These are phyloP conservation scores for Anhinga rufa DNA, from an alignment of 2,113 vertebrate species.

Conservation along the genomic window DNA sequence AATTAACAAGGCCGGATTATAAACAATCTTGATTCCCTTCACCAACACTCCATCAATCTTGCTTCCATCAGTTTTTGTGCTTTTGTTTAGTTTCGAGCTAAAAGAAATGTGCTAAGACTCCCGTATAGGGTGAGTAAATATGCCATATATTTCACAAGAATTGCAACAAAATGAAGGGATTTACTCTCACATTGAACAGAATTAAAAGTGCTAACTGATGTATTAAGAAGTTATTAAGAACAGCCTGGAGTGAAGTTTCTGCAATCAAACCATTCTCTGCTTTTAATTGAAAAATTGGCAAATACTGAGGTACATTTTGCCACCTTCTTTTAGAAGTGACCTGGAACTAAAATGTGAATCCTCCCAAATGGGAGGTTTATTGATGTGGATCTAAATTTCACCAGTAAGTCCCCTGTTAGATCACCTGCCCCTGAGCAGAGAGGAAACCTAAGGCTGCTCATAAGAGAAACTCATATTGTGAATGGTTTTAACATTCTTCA, in stretches of 20 bases:
- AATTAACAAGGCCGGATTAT: conserved; percentile 7
- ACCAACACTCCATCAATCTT: conserved; percentile 1
- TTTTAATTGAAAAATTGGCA: background rate
- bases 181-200: background rate
- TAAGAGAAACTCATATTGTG: background rate
- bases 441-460: background rate
- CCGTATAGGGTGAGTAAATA: background rate
- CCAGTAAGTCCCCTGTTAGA: background rate
- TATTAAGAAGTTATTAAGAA: background rate
- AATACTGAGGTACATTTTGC: background rate
- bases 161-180: background rate
- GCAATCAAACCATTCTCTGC: background rate
- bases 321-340: background rate
- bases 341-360: background rate
- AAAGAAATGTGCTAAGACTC: background rate
- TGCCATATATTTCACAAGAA: background rate
- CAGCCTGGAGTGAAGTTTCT: background rate
- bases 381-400: background rate
- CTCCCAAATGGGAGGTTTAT: background rate
- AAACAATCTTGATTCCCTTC: background rate
- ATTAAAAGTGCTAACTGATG: background rate
- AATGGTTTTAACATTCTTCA: background rate
- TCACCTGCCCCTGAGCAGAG: background rate
- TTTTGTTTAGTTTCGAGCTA: conserved; percentile 18
- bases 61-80: background rate